Conservation (phyloP, 2,888 invertebrate species). For the Mamestra brassicae region DNA sequence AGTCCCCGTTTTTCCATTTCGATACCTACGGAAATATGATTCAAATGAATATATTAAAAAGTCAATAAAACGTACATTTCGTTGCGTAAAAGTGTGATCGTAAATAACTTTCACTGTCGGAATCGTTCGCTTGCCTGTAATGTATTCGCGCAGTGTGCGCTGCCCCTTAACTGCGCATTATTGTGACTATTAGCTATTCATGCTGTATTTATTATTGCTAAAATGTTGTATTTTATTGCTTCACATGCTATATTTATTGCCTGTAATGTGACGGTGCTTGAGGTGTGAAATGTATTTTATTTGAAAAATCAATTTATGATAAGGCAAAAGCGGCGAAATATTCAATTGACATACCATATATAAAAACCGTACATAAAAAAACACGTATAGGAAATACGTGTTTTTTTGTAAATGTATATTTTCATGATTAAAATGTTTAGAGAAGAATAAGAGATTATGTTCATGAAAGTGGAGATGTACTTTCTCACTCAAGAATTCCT, state of each 20-base stretch:
- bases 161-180: slow-evolving; percentile 80
- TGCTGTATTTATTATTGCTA: slow-evolving; percentile 75
- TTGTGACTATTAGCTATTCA: slow-evolving; percentile 83
- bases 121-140: slow-evolving; percentile 70
- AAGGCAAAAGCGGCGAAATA: neutral
- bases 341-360: neutral
- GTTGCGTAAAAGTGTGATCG: slow-evolving; percentile 75
- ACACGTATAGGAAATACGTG: no score
- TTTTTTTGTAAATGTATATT: neutral
- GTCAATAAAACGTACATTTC: slow-evolving; percentile 70
- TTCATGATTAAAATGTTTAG: neutral
- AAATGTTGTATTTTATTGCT: slow-evolving; percentile 65
- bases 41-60: slow-evolving; percentile 50
- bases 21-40: slow-evolving; percentile 32
- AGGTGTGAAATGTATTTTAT: slow-evolving; percentile 34
- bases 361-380: no score
- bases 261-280: slow-evolving; percentile 30
- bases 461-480: neutral
- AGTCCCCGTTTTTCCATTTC: neutral
- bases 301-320: neutral
- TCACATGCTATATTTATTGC: slow-evolving; percentile 51
- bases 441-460: no score
- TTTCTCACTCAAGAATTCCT: neutral
- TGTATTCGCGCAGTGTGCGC: slow-evolving; percentile 77
- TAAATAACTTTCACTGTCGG: slow-evolving; percentile 75